phyloP scores from a whole-genome alignment of 1,140 invertebrate species.

The Platorchestia sp. region DNA sequence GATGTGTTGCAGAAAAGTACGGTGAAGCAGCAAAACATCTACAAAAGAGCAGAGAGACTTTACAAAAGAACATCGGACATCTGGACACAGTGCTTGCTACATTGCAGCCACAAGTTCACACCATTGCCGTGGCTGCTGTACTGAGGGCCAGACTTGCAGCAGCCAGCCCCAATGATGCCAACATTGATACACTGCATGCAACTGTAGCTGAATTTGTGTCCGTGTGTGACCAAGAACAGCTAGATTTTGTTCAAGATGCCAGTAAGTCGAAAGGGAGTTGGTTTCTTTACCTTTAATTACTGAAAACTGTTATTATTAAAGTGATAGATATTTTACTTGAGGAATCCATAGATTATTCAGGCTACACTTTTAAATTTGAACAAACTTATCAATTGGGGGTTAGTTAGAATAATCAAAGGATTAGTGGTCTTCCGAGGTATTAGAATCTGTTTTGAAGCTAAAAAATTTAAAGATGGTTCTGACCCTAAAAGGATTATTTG shows the following conservation, averaged over 20 bases:
- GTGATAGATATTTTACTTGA: neutral
- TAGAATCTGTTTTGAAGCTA: too few relatives aligned
- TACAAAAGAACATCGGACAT: conserved; percentile 35
- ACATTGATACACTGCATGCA: conserved; percentile 66
- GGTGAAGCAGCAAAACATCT: conserved; percentile 56
- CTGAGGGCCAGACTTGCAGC: conserved; percentile 63
- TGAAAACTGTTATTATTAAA: neutral
- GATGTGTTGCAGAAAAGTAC: conserved; percentile 26
- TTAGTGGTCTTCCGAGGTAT: too few relatives aligned
- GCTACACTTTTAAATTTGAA: too few relatives aligned
- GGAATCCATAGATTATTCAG: too few relatives aligned
- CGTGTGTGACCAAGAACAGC: conserved; percentile 64
- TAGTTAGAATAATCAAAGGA: too few relatives aligned
- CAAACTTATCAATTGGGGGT: too few relatives aligned
- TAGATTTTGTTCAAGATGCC: conserved; percentile 65
- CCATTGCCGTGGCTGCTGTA: conserved; percentile 64
- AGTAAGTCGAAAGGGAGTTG: conserved; percentile 56
- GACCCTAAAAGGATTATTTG: too few relatives aligned
- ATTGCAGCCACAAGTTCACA: conserved; percentile 66
- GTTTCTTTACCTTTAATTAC: neutral
- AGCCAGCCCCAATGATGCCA: conserved; percentile 62
- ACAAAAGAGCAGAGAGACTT: conserved; percentile 71
- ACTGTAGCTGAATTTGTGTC: conserved; percentile 66
- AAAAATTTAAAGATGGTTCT: neutral
- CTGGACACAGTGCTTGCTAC: conserved; percentile 62